These are phyloP conservation scores for Alethe diademata DNA, from an alignment of 2,113 vertebrate species.

Conservation along the genomic window DNA sequence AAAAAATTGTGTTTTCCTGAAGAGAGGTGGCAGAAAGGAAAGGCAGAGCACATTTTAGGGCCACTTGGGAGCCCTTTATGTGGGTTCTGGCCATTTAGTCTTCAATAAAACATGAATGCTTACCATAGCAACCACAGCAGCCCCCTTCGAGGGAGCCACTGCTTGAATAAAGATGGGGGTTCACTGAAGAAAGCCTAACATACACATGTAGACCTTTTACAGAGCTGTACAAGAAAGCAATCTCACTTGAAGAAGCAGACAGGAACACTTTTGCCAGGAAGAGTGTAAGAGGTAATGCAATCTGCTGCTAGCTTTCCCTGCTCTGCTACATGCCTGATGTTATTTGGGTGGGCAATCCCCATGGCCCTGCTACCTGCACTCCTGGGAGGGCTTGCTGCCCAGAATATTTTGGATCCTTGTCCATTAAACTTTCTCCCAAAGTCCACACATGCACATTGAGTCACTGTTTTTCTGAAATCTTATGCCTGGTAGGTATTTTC, in stretches of 20 bases:
- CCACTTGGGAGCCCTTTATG: conserved; percentile 27
- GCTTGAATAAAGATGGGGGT: conserved; percentile 50
- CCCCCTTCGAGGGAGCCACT: not conserved
- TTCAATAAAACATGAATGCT: conserved; percentile 70
- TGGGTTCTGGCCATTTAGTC: conserved; percentile 54
- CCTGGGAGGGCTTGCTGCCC: fast-evolving
- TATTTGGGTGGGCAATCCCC: not conserved
- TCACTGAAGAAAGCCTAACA: conserved; percentile 1
- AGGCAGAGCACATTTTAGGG: not conserved
- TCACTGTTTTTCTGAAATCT: not conserved
- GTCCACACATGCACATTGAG: fast-evolving
- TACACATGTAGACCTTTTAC: conserved; percentile 11
- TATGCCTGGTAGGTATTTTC: not conserved
- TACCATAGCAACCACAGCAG: conserved; percentile 69
- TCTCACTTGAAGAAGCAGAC: conserved; percentile 20
- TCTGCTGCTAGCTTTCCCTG: not conserved
- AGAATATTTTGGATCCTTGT: not conserved
- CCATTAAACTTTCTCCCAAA: not conserved
- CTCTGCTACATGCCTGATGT: not conserved
- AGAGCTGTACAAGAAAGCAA: conserved; percentile 12
- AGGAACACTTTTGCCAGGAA: not conserved
- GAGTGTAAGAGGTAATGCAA: conserved; percentile 20
- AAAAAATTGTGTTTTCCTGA: not conserved
- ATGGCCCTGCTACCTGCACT: not conserved
- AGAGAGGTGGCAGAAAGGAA: not conserved